Percentiles rank a stretch among this genome's conserved stretches.
Conservation (phyloP, 2,888 invertebrate genomes). For the Macaria liturata region DNA sequence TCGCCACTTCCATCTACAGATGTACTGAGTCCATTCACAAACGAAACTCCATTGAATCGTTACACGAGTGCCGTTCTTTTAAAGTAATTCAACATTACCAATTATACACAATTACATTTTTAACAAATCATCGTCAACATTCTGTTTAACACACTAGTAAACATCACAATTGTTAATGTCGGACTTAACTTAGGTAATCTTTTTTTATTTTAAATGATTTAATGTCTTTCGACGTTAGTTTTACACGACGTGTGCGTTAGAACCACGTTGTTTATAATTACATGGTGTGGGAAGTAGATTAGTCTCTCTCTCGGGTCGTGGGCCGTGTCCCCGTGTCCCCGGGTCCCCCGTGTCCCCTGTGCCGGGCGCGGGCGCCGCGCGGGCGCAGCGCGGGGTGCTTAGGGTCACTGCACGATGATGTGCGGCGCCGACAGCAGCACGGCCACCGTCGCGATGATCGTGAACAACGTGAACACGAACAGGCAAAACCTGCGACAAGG, state of each 20-base stretch:
- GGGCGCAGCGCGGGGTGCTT: slow-evolving; percentile 25
- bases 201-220: slow-evolving; percentile 53
- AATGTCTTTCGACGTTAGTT: slow-evolving; percentile 68
- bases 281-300: slow-evolving; percentile 39
- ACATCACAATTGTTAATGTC: slow-evolving; percentile 78
- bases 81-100: slow-evolving; percentile 35
- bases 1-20: slow-evolving; percentile 19
- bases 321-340: slow-evolving; percentile 18
- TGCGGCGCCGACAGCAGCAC: slow-evolving; percentile 96
- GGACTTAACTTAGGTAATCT: slow-evolving; percentile 65
- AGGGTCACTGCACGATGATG: slow-evolving; percentile 93
- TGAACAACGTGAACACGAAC: slow-evolving; percentile 97
- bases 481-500: slow-evolving; percentile 90
- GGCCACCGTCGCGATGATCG: slow-evolving; percentile 95
- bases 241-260: slow-evolving; percentile 74
- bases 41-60: slow-evolving; percentile 19
- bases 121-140: slow-evolving; percentile 75
- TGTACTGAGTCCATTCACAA: slow-evolving; percentile 26
- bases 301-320: slow-evolving; percentile 70
- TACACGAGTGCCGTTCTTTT: slow-evolving; percentile 22
- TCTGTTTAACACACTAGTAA: slow-evolving; percentile 55
- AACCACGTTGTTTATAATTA: slow-evolving; percentile 59
- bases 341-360: too few relatives aligned
- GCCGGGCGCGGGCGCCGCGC: slow-evolving; percentile 30
- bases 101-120: slow-evolving; percentile 55